Evolutionary conservation across 2,113 vertebrate species (phyloP).

Genomic region (Indicator maculatus): DNA sequence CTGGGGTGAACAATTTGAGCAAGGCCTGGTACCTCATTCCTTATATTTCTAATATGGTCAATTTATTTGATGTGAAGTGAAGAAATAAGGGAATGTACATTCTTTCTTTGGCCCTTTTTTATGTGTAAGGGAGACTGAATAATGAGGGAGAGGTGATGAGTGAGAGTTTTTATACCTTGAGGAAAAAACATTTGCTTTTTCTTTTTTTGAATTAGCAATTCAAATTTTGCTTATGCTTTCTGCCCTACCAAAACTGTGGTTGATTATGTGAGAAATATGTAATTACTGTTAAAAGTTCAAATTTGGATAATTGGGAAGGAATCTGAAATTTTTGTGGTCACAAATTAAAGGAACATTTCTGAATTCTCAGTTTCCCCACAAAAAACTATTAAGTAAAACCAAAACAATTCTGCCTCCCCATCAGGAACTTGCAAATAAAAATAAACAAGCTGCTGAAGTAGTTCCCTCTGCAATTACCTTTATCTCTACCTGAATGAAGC

Average conservation of each 20-base stretch:
- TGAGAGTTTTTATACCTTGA: slow-evolving; percentile 33
- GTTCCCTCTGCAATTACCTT: neutral
- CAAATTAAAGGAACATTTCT: slow-evolving; percentile 11
- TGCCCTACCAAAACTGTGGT: slow-evolving; percentile 12
- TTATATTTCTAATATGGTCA: neutral
- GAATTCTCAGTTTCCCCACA: neutral
- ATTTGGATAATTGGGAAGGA: slow-evolving; percentile 47
- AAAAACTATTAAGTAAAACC: neutral
- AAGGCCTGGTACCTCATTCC: neutral
- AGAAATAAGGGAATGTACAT: neutral
- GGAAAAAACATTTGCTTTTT: slow-evolving; percentile 21
- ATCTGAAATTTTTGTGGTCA: slow-evolving; percentile 5
- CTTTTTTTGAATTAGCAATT: slow-evolving; percentile 46
- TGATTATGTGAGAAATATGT: slow-evolving; percentile 42
- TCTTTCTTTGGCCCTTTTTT: neutral
- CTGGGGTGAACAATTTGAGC: neutral
- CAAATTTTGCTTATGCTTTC: slow-evolving; percentile 39
- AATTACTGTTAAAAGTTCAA: slow-evolving; percentile 58
- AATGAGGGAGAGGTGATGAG: neutral
- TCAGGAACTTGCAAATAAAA: neutral
- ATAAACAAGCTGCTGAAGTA: neutral
- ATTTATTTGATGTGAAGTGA: neutral
- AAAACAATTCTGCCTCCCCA: neutral
- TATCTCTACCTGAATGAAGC: neutral
- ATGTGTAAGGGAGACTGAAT: neutral